phyloP scores from a whole-genome alignment of 1,140 invertebrate species.

The Drosophila azteca region DNA sequence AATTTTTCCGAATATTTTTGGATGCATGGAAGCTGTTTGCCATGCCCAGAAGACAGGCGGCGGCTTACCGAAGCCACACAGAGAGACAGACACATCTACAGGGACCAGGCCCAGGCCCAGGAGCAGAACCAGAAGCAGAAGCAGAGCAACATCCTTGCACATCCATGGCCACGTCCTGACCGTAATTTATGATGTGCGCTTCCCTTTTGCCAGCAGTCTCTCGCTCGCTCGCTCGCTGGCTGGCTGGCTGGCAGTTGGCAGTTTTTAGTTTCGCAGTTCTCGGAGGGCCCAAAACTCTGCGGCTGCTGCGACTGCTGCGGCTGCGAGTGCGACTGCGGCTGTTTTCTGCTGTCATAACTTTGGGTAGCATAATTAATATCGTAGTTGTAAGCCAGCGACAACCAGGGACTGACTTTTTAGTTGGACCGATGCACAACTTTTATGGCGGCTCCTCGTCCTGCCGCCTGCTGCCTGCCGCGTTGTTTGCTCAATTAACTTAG shows the following conservation, averaged over 20 bases:
- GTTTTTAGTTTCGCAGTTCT: slow-evolving; percentile 62
- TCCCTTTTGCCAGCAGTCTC: slow-evolving; percentile 35
- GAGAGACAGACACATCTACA: slow-evolving; percentile 17
- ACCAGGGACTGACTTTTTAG: slow-evolving; percentile 65
- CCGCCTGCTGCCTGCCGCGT: slow-evolving; percentile 28
- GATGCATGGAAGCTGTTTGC: slow-evolving; percentile 80
- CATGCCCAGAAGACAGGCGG: slow-evolving; percentile 72
- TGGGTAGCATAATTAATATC: slow-evolving; percentile 73
- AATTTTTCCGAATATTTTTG: slow-evolving; percentile 75
- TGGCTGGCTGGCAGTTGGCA: slow-evolving; percentile 53
- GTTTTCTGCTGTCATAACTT: slow-evolving; percentile 82
- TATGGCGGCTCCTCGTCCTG: slow-evolving; percentile 47
- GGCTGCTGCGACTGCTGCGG: slow-evolving; percentile 55
- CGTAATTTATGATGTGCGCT: slow-evolving; percentile 80
- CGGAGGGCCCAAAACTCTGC: slow-evolving; percentile 37
- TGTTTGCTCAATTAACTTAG: slow-evolving; percentile 83
- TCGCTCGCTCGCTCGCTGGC: slow-evolving; percentile 32
- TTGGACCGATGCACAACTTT: slow-evolving; percentile 63
- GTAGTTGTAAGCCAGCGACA: slow-evolving; percentile 64
- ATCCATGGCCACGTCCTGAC: slow-evolving; percentile 70
- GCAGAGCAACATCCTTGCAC: slow-evolving; percentile 48
- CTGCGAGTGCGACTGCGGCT: slow-evolving; percentile 42
- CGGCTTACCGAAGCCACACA: slow-evolving; percentile 56
- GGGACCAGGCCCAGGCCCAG: slow-evolving; percentile 7
- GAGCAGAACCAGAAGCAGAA: background rate